Evolutionary conservation across 2,113 vertebrate genomes (phyloP), one percentile per base, ranked within the genome.

Genomic region (Loxodonta africana): DNA sequence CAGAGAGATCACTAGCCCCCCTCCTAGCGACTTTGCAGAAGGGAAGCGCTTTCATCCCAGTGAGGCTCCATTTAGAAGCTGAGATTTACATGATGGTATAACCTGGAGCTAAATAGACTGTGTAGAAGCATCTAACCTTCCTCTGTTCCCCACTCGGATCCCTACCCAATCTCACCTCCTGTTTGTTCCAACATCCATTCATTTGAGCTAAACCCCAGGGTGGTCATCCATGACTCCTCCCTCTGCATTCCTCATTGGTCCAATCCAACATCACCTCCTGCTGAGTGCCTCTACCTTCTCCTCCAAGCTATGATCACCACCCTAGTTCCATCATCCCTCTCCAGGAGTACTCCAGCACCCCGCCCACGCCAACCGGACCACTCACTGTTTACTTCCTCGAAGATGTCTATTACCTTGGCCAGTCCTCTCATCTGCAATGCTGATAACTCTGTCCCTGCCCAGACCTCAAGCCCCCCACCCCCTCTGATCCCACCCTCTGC

Each of bases 1-100:
- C 15, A 65, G 51, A 18, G 2, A 92, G 2, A 28, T 11, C 15
- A 17, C 33, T 0, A 23, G 0, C 0, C 6, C 6, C 11, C 5
- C 10, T 73, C 30, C 44, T 46, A 8, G 48, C 0, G 5, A 37
- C 65, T 90, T 41, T 44, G 12, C 41, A 65, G 51, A 57, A 44
- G 94, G 18, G 63, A 78, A 48, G 2, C 0, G 2, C 21, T 88
- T 78, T 87, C 28, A 48, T 65, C 6, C n/a, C 46, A 14, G 15
- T 8, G 12, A 78, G 37, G 21, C 23, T n/a, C 9, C 4, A 10
- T 71, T 33, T 33, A 25, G 7, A 53, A 94, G n/a, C 69, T 63
- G 81, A 91, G 80, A 46, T 44, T 65, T 17, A 5, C 0, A 7
- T 65, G 60, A 48, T 37, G 12, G 1, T 73, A 44, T 8, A 23